Evolutionary conservation across 2,888 invertebrate genomes (phyloP), one percentile per base, ranked within the genome.

Genomic region (Artemia sinica): DNA sequence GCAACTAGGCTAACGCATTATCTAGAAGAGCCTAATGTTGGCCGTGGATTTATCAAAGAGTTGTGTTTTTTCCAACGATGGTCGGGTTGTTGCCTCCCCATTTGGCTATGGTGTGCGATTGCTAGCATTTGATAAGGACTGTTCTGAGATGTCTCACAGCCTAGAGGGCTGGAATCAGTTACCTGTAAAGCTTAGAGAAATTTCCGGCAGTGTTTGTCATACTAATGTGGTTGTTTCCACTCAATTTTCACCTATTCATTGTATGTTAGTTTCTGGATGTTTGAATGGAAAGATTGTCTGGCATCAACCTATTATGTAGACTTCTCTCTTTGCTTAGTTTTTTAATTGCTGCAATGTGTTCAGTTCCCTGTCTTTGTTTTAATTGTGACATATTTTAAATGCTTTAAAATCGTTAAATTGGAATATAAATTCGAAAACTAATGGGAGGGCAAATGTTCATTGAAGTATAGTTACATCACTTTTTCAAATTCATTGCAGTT

Each of bases 31-130:
- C 87, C 89, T 0, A 92, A 90, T 75, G 87, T 88, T 13, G 93
- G 91, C 1, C 87, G 87, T 72, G 93, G 92, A 0, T 92, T 89
- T 74, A 94, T 95, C 69, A 95, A 95, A 78, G 95, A 94, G 76
- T 80, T 91, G 66, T 89, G 90, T 74, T 94, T 91, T 91, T 41
- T 92, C 92, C 1, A 82, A 88, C 1, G 93, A 94, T 77, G 95
- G 95, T 0, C 83, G 93, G 67, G 79, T 94, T 11, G 86, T 95
- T 49, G 91, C 91, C 76, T 94, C 93, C 0, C 94, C 95, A 0
- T 92, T 86, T 77, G 89, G 86, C 0, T 86, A 84, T 75, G 93
- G 94, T 50, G 84, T 93, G 71, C 81, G 94, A n/a, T 80, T 95
- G 6, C 79, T 95, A 48, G 86, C 88, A 0, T 89, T 93, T 74